phyloP scores from a whole-genome alignment of 2,113 vertebrate genomes.

The Camelus bactrianus region DNA sequence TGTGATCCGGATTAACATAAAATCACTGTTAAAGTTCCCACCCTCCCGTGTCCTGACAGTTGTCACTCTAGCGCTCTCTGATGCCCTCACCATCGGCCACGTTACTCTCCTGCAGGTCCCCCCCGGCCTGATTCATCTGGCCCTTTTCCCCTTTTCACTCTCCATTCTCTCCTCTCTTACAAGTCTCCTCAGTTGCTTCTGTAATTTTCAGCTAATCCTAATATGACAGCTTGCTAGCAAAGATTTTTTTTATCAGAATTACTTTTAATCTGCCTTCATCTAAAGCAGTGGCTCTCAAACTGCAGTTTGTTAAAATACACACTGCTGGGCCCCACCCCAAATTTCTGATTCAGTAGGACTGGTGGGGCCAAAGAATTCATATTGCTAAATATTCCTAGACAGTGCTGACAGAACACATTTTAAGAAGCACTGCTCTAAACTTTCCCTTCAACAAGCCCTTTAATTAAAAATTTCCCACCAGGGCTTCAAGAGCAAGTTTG shows the following conservation, averaged over 20 bases:
- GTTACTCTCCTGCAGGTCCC: not conserved
- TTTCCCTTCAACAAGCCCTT: not conserved
- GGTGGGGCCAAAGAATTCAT: not conserved
- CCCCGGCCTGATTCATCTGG: not conserved
- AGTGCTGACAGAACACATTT: not conserved
- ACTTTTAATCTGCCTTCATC: not conserved
- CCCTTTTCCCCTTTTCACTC: not conserved
- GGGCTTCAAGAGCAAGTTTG: not conserved
- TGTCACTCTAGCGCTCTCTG: not conserved
- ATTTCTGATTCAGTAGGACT: not conserved
- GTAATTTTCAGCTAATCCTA: not conserved
- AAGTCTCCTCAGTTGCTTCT: not conserved
- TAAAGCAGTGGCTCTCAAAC: not conserved
- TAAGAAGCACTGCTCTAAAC: not conserved
- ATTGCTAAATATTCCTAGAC: slow-evolving; percentile 1
- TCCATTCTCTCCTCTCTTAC: not conserved
- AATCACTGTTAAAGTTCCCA: not conserved
- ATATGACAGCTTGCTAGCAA: not conserved
- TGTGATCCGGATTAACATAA: not conserved
- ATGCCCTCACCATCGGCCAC: not conserved
- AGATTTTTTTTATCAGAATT: not conserved
- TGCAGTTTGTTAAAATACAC: not conserved
- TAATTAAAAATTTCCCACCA: not conserved
- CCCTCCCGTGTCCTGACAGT: not conserved
- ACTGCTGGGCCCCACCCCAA: not conserved